Base-by-base conservation (phyloP, 2,113 vertebrate genomes). In the Pogonocichla stellata region DNA sequence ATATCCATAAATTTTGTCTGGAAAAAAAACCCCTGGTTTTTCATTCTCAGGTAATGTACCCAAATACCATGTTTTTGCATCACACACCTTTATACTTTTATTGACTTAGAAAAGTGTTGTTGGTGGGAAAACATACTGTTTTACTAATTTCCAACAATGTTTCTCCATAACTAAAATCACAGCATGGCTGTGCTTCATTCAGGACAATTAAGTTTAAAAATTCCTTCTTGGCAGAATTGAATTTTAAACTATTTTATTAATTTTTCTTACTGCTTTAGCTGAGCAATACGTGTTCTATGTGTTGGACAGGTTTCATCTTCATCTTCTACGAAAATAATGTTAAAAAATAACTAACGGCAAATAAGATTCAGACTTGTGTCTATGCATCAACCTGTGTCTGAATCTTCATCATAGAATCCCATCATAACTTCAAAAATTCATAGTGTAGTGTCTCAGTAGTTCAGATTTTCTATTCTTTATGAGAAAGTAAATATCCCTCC, bases 81-180 rank as follows among this genome's bases (percentile, higher is more conserved):
- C n/a, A 86, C 10, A 54, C 85, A 96, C 81, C 42, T 88, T 73
- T 47, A 94, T 91, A 88, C 7, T 93, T 95, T 90, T 91, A 80
- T 95, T 95, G 70, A 96, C 80, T 93, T 92, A 71, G 72, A 92
- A 95, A 83, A 40, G 58, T 86, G 31, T 69, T 93, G 38, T 73
- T 17, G 16, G 28, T 19, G 16, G 43, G 48, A 90, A 95, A 95
- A 64, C 58, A 66, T 79, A 57, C 42, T 93, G 53, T 64, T 95
- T 95, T 84, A 93, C 86, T 91, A 64, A 96, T 96, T 96, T 97
- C 40, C 23, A 74, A 38, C 14, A 42, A 11, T 12, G 53, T 65
- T 95, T 95, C 50, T 92, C 92, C 57, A n/a, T 91, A 96, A 95
- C 70, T 89, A 83, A 95, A 96, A 86, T 89, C 60, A 85, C 45